These are phyloP conservation scores for Aporophyla nigra DNA, from an alignment of 2,888 invertebrate species.

Conservation along the genomic window DNA sequence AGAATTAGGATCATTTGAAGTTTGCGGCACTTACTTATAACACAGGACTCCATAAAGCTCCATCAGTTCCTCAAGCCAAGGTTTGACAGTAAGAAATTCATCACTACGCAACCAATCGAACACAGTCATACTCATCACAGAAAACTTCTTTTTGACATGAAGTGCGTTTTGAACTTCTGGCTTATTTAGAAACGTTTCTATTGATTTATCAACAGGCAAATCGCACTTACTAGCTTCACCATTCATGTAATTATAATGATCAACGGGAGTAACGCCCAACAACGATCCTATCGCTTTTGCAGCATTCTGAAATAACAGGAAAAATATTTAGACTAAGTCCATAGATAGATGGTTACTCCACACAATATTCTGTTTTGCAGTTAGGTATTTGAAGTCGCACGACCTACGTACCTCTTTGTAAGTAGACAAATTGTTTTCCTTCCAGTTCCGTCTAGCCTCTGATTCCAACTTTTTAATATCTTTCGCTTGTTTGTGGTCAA, in stretches of 20 bases:
- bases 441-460: slow-evolving; percentile 16
- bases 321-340: too few relatives aligned
- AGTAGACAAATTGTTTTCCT: background rate
- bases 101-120: background rate
- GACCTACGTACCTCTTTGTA: slow-evolving; percentile 1
- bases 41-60: slow-evolving; percentile 64
- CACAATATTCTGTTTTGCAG: too few relatives aligned
- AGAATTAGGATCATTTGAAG: background rate
- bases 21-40: slow-evolving; percentile 48
- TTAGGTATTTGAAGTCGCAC: too few relatives aligned
- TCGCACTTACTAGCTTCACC: background rate
- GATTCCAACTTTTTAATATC: slow-evolving; percentile 14
- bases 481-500: slow-evolving; percentile 49
- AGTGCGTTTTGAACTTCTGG: slow-evolving; percentile 12
- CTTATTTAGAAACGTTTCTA: slow-evolving; percentile 27
- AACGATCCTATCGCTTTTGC: too few relatives aligned
- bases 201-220: background rate
- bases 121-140: background rate
- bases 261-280: background rate
- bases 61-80: slow-evolving; percentile 54
- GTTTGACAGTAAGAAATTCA: slow-evolving; percentile 16
- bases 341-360: too few relatives aligned
- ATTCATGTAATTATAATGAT: slow-evolving; percentile 16
- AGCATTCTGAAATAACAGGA: too few relatives aligned
- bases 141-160: slow-evolving; percentile 10